Evolutionary conservation across 2,797 vertebrate genomes (phyloP).

Genomic region (Distichodus sexfasciatus): DNA sequence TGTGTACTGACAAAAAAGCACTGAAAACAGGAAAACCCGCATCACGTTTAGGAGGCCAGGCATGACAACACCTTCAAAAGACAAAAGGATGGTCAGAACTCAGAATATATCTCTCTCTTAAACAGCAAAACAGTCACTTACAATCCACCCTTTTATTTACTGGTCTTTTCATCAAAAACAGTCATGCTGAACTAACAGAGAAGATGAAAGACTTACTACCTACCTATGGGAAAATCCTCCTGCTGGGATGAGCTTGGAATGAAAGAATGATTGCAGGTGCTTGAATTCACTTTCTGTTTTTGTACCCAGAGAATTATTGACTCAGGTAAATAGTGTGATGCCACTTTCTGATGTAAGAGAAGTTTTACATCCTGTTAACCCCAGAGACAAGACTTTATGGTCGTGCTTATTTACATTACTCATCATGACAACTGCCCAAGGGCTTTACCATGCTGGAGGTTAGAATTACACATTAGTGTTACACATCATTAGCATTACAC

Average conservation of each 20-base stretch:
- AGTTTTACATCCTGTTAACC: background rate
- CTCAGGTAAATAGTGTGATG: constrained; percentile 26
- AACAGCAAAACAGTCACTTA: background rate
- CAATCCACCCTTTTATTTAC: background rate
- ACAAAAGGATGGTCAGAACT: constrained; percentile 9
- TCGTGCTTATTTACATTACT: constrained; percentile 59
- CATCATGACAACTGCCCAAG: constrained; percentile 45
- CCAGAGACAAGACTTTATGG: constrained; percentile 53
- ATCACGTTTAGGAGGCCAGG: constrained; percentile 50
- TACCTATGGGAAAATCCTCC: constrained; percentile 25
- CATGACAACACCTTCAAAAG: constrained; percentile 60
- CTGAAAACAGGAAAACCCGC: constrained; percentile 60
- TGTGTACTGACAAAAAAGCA: constrained; percentile 57
- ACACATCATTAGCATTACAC: constrained; percentile 51
- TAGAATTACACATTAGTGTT: constrained; percentile 44
- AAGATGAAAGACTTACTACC: background rate
- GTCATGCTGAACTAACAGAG: background rate
- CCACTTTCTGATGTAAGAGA: constrained; percentile 11
- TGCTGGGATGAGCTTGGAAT: background rate
- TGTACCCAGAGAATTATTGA: constrained; percentile 56
- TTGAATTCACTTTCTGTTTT: constrained; percentile 18
- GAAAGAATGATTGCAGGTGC: background rate
- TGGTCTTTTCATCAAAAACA: too few species aligned
- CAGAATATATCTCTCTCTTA: background rate
- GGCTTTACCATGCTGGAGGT: constrained; percentile 37